These are phyloP conservation scores for Panagrolaimus sp. DNA, from an alignment of 1,140 invertebrate species.

Conservation along the genomic window DNA sequence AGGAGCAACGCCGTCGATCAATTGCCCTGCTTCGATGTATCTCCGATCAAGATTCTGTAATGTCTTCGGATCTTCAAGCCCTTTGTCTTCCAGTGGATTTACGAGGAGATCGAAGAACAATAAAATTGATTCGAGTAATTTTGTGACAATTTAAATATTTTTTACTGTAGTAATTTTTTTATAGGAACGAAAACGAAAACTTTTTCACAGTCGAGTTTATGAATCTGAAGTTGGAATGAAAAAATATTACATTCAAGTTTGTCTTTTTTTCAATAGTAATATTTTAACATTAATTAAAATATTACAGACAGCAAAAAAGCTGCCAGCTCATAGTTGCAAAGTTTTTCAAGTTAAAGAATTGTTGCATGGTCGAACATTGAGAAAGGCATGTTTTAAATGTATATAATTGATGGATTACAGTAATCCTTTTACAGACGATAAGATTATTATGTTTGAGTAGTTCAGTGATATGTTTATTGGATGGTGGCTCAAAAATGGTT, in stretches of 20 bases:
- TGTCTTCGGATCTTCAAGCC: conserved; percentile 56
- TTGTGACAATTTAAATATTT: neutral
- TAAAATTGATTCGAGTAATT: conserved; percentile 59
- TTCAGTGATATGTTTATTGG: conserved; percentile 67
- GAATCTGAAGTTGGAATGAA: conserved; percentile 69
- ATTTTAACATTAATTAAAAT: conserved; percentile 14
- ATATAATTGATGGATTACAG: neutral
- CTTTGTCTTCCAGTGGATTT: conserved; percentile 56
- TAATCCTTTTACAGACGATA: conserved; percentile 63
- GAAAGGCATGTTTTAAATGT: conserved; percentile 60
- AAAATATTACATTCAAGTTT: conserved; percentile 69
- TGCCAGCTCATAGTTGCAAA: conserved; percentile 68
- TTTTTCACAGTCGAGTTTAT: conserved; percentile 69
- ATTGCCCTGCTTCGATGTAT: conserved; percentile 41
- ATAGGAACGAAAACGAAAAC: conserved; percentile 70
- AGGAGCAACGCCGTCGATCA: conserved; percentile 13
- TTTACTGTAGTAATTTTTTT: conserved; percentile 17
- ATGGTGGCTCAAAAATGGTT: conserved; percentile 67
- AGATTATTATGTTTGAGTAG: conserved; percentile 67
- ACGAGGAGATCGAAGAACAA: conserved; percentile 55
- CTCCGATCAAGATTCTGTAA: conserved; percentile 49
- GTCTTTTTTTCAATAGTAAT: conserved; percentile 38
- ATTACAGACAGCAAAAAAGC: conserved; percentile 62
- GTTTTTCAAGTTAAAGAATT: conserved; percentile 70
- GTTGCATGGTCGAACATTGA: conserved; percentile 66